Base-by-base conservation (phyloP, 2,888 invertebrate genomes). In the Pegoplata infirma region DNA sequence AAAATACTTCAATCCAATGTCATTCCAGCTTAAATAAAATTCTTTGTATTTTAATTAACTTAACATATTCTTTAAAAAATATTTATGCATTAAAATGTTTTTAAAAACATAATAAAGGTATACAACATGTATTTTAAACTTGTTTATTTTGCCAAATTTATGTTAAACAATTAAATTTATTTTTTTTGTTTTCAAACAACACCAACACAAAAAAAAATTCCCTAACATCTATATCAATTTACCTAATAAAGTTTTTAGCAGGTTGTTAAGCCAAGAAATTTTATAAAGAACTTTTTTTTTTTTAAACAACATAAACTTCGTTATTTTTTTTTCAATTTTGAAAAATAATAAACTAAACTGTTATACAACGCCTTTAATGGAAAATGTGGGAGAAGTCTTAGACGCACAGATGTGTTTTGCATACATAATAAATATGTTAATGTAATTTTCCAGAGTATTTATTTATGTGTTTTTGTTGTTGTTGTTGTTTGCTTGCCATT, bases 361-460 rank as follows among this genome's bases (percentile, higher is more conserved):
- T 12, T 10, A 10, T n/a, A 12, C n/a, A 3, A 36, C 5, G 12
- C n/a, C 36, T 40, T n/a, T n/a, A 40, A n/a, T 40, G 36, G n/a
- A 40, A 40, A 40, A 40, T 40, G n/a, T 40, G 36, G 36, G 36
- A 40, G n/a, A 58, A 66, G 17, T 55, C 25, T 61, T 47, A 47
- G 32, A 56, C 55, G 40, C 61, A 61, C 61, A 75, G 67, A 63
- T 75, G 75, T 56, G 68, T 75, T 75, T 75, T 28, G 68, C 75
- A 75, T 75, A 75, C 68, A 68, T 75, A 49, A 75, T 68, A 58
- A 58, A 58, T 40, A 58, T 44, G 58, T 58, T 58, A 58, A 58
- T 58, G 58, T 44, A 32, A 40, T 40, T n/a, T 40, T 40, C 36
- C 12, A n/a, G 36, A 40, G 36, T n/a, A 40, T 40, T 40, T n/a